These are phyloP conservation scores for Eurosta solidaginis DNA, from an alignment of 1,140 invertebrate species.

Conservation along the genomic window DNA sequence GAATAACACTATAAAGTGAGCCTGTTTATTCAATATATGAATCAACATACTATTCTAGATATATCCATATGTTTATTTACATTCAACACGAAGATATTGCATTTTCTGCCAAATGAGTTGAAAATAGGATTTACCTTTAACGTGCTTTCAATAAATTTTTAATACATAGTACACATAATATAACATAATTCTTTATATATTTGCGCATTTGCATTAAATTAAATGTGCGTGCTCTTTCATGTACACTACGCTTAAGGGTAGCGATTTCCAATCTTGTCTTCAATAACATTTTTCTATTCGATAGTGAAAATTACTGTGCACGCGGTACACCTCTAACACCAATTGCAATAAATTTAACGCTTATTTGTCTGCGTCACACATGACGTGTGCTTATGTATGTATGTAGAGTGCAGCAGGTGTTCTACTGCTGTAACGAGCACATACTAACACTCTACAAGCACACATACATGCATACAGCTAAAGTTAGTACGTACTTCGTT, in stretches of 20 bases:
- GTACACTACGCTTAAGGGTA: background rate
- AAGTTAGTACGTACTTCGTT: too few relatives aligned
- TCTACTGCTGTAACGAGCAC: background rate
- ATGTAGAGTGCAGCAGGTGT: background rate
- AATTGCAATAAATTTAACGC: slow-evolving; percentile 34
- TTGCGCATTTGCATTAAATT: background rate
- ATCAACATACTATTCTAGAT: too few relatives aligned
- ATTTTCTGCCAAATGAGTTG: too few relatives aligned
- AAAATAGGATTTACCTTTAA: too few relatives aligned
- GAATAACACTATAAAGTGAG: too few relatives aligned
- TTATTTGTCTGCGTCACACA: slow-evolving; percentile 30
- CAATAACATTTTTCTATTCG: slow-evolving; percentile 20
- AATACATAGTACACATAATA: too few relatives aligned
- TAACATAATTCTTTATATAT: too few relatives aligned
- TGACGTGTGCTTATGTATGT: background rate
- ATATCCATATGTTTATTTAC: too few relatives aligned
- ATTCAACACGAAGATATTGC: too few relatives aligned
- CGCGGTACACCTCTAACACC: slow-evolving; percentile 22
- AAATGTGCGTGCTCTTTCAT: background rate
- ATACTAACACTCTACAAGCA: too few relatives aligned
- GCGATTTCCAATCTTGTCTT: background rate
- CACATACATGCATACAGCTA: background rate
- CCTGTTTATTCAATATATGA: too few relatives aligned
- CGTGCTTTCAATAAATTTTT: too few relatives aligned
- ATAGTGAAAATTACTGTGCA: slow-evolving; percentile 23